Percentiles rank a stretch among this genome's conserved stretches.
Conservation (phyloP, 2,888 invertebrate genomes). For the Calliopum simillimum region DNA sequence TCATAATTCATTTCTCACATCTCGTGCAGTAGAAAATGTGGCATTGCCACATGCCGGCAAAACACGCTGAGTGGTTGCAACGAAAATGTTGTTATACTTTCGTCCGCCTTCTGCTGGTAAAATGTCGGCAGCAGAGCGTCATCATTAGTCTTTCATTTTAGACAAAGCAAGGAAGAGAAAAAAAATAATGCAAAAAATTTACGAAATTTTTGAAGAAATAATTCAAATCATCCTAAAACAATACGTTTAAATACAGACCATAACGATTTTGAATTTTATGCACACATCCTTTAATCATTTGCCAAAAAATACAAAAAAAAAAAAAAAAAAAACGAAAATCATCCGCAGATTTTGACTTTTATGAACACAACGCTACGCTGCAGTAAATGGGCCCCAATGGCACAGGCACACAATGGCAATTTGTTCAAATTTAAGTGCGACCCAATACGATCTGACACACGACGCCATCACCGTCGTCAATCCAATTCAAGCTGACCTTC, state of each 20-base stretch:
- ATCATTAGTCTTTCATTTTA: not conserved
- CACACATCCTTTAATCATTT: not conserved
- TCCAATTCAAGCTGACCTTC: slow-evolving; percentile 6
- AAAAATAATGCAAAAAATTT: not conserved
- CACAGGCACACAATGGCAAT: slow-evolving; percentile 46
- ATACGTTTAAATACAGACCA: not conserved
- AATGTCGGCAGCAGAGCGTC: not conserved
- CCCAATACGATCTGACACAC: too few species aligned
- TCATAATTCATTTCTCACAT: slow-evolving; percentile 10
- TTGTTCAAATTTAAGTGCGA: slow-evolving; percentile 30
- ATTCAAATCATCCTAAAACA: not conserved
- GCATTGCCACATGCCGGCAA: not conserved
- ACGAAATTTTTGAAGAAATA: not conserved
- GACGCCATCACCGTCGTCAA: not conserved
- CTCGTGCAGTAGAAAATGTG: not conserved
- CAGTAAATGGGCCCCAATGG: slow-evolving; percentile 21
- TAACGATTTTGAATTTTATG: not conserved
- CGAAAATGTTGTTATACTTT: not conserved
- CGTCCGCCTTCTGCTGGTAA: not conserved
- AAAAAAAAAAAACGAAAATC: not conserved
- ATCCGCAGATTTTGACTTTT: not conserved
- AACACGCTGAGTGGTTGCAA: not conserved
- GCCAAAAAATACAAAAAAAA: too few species aligned
- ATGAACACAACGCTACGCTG: not conserved
- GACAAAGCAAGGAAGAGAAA: too few species aligned